Percentiles rank a stretch among this genome's conserved stretches.
Evolutionary conservation across 2,113 vertebrate species (phyloP).

Genomic region (Crotophaga sulcirostris): DNA sequence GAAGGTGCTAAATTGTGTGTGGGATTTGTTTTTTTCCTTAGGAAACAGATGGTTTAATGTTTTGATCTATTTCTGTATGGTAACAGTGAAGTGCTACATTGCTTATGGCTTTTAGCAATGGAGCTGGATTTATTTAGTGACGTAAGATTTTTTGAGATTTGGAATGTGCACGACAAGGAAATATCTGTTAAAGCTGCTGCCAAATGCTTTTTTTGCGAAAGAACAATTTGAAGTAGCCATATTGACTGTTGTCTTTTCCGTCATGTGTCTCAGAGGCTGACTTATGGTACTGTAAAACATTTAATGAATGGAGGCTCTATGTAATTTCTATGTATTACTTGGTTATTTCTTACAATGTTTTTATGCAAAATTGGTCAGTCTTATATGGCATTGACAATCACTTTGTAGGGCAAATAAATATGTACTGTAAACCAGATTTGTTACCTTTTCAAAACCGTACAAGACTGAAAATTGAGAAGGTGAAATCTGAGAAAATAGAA

Average conservation of each 20-base stretch:
- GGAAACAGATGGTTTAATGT: slow-evolving; percentile 23
- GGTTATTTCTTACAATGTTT: not conserved
- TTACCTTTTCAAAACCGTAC: not conserved
- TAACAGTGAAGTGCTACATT: not conserved
- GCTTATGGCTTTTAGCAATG: not conserved
- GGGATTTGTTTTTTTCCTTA: not conserved
- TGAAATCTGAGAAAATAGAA: not conserved
- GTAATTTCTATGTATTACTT: not conserved
- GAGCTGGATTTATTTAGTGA: not conserved
- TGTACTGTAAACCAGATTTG: not conserved
- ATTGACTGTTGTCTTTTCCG: not conserved
- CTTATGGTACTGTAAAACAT: not conserved
- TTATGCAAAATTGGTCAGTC: not conserved
- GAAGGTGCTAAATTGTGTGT: not conserved
- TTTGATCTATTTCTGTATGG: not conserved
- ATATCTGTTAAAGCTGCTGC: not conserved
- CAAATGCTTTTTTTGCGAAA: not conserved
- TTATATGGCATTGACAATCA: not conserved
- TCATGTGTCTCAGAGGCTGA: not conserved
- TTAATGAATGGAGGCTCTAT: not conserved
- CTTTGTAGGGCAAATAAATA: not conserved
- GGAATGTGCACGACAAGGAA: not conserved
- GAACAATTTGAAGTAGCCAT: not conserved
- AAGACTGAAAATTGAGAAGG: not conserved
- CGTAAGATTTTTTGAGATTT: not conserved